phyloP scores from a whole-genome alignment of 2,797 vertebrate genomes.

The Menidia menidia region DNA sequence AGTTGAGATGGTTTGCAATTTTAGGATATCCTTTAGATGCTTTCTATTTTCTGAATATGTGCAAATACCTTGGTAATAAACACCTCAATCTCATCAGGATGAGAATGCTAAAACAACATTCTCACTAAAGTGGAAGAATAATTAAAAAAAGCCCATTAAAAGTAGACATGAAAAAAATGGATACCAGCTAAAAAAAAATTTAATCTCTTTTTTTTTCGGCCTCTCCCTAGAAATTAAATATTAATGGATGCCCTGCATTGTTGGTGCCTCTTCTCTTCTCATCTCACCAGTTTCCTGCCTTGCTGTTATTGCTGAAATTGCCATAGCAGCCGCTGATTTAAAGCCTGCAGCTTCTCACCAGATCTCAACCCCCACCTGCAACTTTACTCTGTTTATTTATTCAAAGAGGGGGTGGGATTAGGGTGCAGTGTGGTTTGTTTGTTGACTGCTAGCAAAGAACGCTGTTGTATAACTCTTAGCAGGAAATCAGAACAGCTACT shows the following conservation, averaged over 20 bases:
- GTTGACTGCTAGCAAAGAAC: background rate
- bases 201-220: conserved; percentile 35
- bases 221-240: conserved; percentile 67
- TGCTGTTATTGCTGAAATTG: conserved; percentile 4
- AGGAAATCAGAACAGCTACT: too few species aligned
- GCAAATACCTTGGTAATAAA: too few species aligned
- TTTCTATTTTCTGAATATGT: too few species aligned
- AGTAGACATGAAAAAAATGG: conserved; percentile 15
- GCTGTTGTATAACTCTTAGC: too few species aligned
- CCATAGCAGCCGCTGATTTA: conserved; percentile 2
- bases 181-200: conserved; percentile 17
- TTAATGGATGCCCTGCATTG: conserved; percentile 65
- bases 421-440: too few species aligned
- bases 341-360: conserved; percentile 1
- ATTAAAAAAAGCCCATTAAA: conserved; percentile 1
- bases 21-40: too few species aligned
- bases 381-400: conserved; percentile 14
- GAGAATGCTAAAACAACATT: too few species aligned
- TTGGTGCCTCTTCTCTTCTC: conserved; percentile 57
- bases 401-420: background rate
- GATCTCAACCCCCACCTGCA: background rate
- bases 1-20: too few species aligned
- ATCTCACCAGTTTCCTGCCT: conserved; percentile 28
- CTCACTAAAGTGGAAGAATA: too few species aligned
- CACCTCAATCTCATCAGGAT: too few species aligned